Base-by-base conservation (phyloP, 2,888 invertebrate species). In the Germaria angustata region DNA sequence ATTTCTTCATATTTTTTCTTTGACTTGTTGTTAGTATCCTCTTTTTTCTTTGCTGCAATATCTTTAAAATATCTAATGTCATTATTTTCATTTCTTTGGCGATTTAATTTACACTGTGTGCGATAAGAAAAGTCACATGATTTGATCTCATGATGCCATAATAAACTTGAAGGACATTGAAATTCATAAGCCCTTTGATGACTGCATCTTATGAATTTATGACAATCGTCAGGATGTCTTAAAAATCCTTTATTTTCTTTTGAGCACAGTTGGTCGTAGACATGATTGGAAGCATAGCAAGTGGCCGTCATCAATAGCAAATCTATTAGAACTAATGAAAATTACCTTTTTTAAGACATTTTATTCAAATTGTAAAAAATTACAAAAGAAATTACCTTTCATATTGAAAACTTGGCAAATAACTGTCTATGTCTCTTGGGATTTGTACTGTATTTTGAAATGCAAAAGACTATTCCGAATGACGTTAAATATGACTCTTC, bases 141-240 rank as follows among this genome's bases (percentile, higher is more conserved):
- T 36, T 66, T 81, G 0, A 15, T 2, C 2, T 53, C 28, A 0
- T 85, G 86, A 53, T 87, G 71, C 87, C 88, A 88, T 55, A 71
- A 81, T 1, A 87, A 84, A 79, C 82, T 22, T 0, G 32, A 15
- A 1, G 88, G 84, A 76, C 89, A 89, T 13, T 73, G 68, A n/a
- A 84, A 84, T 7, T 86, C 75, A 55, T 57, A 85, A 0, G 86
- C 86, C 0, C 2, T 0, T 0, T 49, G n/a, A 8, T 84, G 80
- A 51, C 76, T 80, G 39, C 89, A 89, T n/a, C 86, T 84, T 36
- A 88, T 87, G 51, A 86, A 89, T 72, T 84, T 83, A 11, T 85
- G 84, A 24, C 88, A 88, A 63, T 89, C 80, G n/a, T 85, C 69
- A 0, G 88, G 88, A 86, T 88, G 84, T 0, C 86, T 84, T 11